These are phyloP conservation scores for Aphelenchoides fujianensis DNA, from an alignment of 1,140 invertebrate genomes.

Conservation along the genomic window DNA sequence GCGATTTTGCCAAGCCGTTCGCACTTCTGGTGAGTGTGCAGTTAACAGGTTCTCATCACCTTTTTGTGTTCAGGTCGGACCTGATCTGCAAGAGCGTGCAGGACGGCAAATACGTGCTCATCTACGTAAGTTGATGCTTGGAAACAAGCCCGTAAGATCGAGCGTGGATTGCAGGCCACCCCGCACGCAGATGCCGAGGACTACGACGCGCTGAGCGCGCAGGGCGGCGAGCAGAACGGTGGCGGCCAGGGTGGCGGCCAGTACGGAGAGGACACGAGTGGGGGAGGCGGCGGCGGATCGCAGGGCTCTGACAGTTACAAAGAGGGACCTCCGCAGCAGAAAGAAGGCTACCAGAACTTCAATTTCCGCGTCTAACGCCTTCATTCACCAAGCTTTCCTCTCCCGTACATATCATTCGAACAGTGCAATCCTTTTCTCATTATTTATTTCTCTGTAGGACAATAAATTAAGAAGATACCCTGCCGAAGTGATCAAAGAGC, in stretches of 20 bases:
- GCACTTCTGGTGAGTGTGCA: too few species aligned
- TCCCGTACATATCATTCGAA: too few species aligned
- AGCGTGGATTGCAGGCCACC: too few species aligned
- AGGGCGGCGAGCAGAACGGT: neutral
- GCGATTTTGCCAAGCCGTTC: constrained; percentile 43
- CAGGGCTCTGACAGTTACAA: too few species aligned
- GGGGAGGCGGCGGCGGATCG: too few species aligned
- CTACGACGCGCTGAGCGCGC: too few species aligned
- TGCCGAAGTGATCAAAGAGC: neutral
- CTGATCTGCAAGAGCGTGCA: constrained; percentile 46
- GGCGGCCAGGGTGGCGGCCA: neutral
- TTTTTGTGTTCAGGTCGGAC: neutral
- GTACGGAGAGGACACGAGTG: too few species aligned
- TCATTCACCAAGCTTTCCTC: too few species aligned
- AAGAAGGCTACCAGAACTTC: neutral
- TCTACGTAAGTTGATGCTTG: constrained; percentile 25
- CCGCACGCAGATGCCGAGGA: too few species aligned
- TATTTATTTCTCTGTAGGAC: neutral
- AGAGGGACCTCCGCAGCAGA: neutral
- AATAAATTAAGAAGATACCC: neutral
- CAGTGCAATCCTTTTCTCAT: too few species aligned
- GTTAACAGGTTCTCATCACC: too few species aligned
- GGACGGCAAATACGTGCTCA: constrained; percentile 39
- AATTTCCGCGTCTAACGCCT: neutral
- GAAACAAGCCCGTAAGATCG: neutral